Base-by-base conservation (phyloP, 1,140 invertebrate genomes). In the Alviniconcha marisindica region DNA sequence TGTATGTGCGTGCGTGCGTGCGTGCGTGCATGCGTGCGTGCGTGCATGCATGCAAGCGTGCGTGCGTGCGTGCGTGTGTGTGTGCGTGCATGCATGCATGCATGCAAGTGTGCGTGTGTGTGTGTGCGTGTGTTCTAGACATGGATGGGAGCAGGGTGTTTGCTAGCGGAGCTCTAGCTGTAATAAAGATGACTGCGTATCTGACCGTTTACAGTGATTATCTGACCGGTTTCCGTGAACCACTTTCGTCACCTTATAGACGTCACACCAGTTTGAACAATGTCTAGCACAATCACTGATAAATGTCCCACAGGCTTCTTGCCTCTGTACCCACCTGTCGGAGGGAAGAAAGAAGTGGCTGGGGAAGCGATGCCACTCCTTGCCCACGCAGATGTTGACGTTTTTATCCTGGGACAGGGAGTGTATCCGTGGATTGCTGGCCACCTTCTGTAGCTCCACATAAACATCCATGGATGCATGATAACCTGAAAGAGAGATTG, bases 301-400 rank as follows among this genome's bases (percentile, higher is more conserved):
- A n/a, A n/a, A n/a, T n/a, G n/a, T n/a, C n/a, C n/a, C n/a, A n/a
- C n/a, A n/a, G n/a, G n/a, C n/a, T n/a, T n/a, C n/a, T n/a, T n/a
- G n/a, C n/a, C n/a, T n/a, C n/a, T n/a, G n/a, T n/a, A n/a, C 89
- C 86, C 84, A 93, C 92, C 91, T 91, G 51, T 89, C 86, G 15
- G 94, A 94, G 4, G 98, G 97, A n/a, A 99, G 94, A 91, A 99
- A 99, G 94, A 99, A 99, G 81, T 96, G 97, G 44, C 96, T 96
- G 0, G 99, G 98, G 92, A 97, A 99, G 56, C 99, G 94, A 93
- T 99, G 95, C 99, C 99, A 99, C 90, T 99, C 99, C 94, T 99
- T 99, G 21, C 98, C 98, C 87, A 98, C 95, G 93, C 99, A 99
- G 14, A 99, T 95, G 87, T 97, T 97, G 4, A 96, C 95, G 77